Percentiles rank a stretch among this genome's conserved stretches.
Evolutionary conservation across 2,113 vertebrate species (phyloP).

Genomic region (Otocyon megalotis): DNA sequence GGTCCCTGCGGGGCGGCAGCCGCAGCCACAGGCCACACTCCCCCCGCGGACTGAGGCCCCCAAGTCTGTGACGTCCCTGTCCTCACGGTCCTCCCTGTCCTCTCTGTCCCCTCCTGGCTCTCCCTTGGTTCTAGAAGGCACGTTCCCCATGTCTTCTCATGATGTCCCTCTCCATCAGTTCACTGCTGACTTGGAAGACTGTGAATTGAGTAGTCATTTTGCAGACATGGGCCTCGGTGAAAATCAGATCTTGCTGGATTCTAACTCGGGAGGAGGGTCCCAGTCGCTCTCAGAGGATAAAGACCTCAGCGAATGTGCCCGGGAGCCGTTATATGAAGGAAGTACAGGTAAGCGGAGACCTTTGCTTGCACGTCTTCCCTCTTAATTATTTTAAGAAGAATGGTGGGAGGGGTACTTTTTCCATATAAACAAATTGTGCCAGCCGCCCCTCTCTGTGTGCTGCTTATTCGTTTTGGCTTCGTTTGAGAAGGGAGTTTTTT

Average conservation of each 20-base stretch:
- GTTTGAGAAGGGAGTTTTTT: not conserved
- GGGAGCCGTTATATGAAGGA: constrained; percentile 83
- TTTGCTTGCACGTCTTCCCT: accelerated
- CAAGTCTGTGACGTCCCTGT: constrained; percentile 91
- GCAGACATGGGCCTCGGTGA: constrained; percentile 85
- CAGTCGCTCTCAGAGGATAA: constrained; percentile 80
- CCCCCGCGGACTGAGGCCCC: constrained; percentile 87
- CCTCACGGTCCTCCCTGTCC: constrained; percentile 92
- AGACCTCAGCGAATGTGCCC: constrained; percentile 74
- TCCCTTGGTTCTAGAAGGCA: constrained; percentile 88
- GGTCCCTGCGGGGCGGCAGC: constrained; percentile 65
- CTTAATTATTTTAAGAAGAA: not conserved
- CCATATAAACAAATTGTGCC: not conserved
- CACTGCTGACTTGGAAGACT: constrained; percentile 87
- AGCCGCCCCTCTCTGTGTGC: not conserved
- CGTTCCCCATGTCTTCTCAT: constrained; percentile 84
- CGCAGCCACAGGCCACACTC: constrained; percentile 75
- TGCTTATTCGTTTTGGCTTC: not conserved
- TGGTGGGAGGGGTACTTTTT: not conserved
- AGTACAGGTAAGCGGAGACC: constrained; percentile 84
- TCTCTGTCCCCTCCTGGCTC: constrained; percentile 92
- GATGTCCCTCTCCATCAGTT: constrained; percentile 85
- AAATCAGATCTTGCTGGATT: constrained; percentile 83
- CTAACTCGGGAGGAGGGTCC: constrained; percentile 79
- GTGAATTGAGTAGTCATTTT: constrained; percentile 85